Conservation (phyloP, 2,113 vertebrate species). For the Eidolon helvum region DNA sequence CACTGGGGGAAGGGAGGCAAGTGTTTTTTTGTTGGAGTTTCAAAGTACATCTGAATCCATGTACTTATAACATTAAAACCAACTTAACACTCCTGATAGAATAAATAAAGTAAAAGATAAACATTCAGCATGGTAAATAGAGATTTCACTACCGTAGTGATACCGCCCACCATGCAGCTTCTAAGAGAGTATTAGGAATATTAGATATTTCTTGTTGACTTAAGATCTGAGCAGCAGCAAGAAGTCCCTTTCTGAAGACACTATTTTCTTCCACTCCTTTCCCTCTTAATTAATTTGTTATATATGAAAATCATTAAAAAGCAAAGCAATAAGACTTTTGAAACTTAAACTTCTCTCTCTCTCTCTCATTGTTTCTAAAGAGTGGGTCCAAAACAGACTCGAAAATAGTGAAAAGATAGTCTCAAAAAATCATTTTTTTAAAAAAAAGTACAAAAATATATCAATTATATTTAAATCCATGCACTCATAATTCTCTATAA, state of each 20-base stretch:
- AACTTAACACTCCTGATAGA: conserved; percentile 16
- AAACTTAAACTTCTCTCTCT: background rate
- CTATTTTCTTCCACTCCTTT: background rate
- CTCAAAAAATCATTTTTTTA: background rate
- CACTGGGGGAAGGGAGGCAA: background rate
- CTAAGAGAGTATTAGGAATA: background rate
- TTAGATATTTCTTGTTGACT: background rate
- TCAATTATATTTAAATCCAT: background rate
- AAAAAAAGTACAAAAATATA: background rate
- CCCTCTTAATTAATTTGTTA: background rate
- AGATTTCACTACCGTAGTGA: background rate
- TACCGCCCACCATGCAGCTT: background rate
- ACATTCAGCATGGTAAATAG: background rate
- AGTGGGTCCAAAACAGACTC: background rate
- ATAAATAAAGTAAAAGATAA: background rate
- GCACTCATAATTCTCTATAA: background rate
- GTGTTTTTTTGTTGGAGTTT: background rate
- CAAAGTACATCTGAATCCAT: background rate
- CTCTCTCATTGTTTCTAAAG: background rate
- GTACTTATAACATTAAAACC: background rate
- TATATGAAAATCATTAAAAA: conserved; percentile 40
- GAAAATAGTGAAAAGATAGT: background rate
- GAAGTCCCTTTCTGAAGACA: background rate
- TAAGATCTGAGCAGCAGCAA: background rate
- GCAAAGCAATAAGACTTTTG: background rate